These are phyloP conservation scores for Folsomia manolachei DNA, from an alignment of 2,888 invertebrate species.

Conservation along the genomic window DNA sequence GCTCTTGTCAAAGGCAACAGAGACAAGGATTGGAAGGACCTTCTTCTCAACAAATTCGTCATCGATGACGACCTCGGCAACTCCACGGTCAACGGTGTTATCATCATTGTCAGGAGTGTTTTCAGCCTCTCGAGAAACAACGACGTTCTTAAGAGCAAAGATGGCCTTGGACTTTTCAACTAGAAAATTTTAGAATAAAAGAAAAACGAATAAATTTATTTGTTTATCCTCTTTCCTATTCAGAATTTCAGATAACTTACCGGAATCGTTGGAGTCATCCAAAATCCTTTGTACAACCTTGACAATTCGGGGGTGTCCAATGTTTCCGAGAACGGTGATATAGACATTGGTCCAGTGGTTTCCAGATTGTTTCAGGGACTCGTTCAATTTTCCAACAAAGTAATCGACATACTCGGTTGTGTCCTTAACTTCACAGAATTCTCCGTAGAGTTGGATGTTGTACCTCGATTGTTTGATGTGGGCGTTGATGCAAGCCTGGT, in stretches of 20 bases:
- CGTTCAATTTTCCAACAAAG: constrained; percentile 38
- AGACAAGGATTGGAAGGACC: constrained; percentile 51
- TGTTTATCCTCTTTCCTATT: too few relatives aligned
- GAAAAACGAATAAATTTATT: too few relatives aligned
- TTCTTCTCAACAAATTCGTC: constrained; percentile 43
- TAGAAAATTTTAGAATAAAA: too few relatives aligned
- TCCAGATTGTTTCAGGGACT: constrained; percentile 25
- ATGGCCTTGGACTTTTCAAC: constrained; percentile 52
- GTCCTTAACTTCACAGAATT: constrained; percentile 48
- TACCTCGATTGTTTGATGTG: constrained; percentile 44
- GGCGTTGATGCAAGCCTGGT: constrained; percentile 52
- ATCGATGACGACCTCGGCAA: constrained; percentile 36
- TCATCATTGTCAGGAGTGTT: constrained; percentile 32
- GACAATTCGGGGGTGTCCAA: constrained; percentile 52
- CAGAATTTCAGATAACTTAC: too few relatives aligned
- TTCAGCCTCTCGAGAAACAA: constrained; percentile 37
- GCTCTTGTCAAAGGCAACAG: constrained; percentile 52
- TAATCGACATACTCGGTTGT: constrained; percentile 45
- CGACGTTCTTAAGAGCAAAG: constrained; percentile 52
- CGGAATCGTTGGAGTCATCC: constrained; percentile 45
- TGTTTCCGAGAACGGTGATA: constrained; percentile 53
- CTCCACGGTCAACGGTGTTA: constrained; percentile 32
- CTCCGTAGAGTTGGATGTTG: constrained; percentile 49
- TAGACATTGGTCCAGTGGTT: constrained; percentile 40
- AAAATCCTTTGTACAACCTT: constrained; percentile 51